These are phyloP conservation scores for Eilema depressum DNA, from an alignment of 2,888 invertebrate species.

Conservation along the genomic window DNA sequence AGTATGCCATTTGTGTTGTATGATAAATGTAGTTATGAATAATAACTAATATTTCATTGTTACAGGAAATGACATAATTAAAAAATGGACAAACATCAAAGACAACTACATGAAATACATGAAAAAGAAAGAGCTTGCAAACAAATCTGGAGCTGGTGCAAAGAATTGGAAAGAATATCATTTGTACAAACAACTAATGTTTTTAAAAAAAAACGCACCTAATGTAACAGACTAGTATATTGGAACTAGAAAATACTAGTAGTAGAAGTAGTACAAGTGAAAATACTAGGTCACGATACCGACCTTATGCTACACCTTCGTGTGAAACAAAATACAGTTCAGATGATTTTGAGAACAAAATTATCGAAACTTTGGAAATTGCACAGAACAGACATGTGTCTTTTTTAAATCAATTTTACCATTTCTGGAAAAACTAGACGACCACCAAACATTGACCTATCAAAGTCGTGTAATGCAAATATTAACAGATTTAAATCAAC, in stretches of 20 bases:
- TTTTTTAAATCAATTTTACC: background rate
- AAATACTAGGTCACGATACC: background rate
- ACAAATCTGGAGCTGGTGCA: background rate
- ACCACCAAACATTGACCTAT: no score
- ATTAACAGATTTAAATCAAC: no score
- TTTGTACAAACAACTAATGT: background rate
- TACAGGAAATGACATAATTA: background rate
- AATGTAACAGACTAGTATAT: background rate
- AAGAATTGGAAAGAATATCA: background rate
- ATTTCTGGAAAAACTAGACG: no score
- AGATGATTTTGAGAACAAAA: background rate
- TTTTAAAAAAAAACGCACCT: background rate
- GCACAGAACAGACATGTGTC: conserved; percentile 1
- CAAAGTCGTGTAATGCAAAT: no score
- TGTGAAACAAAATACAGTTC: background rate
- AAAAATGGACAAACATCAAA: background rate
- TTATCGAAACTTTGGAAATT: background rate
- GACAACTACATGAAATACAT: background rate
- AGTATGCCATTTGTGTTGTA: no score
- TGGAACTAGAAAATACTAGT: background rate
- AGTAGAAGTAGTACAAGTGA: background rate
- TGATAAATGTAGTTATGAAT: no score
- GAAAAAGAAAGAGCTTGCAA: background rate
- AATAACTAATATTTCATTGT: no score
- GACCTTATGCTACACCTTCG: background rate